Conservation (phyloP, 2,888 invertebrate species). For the Brachylomia viminalis region DNA sequence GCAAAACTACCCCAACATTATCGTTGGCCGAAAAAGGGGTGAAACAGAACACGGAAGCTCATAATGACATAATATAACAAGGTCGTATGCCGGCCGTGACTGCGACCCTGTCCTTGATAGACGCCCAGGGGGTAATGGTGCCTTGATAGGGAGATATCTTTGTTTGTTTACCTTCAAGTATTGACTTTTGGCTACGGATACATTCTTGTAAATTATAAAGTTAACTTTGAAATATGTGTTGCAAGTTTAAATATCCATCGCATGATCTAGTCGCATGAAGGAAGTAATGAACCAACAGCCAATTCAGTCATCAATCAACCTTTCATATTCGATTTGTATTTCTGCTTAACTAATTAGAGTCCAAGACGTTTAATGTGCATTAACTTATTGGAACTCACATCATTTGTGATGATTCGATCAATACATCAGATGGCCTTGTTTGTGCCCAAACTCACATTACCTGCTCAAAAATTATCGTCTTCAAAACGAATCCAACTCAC, state of each 20-base stretch:
- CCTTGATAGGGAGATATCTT: conserved; percentile 10
- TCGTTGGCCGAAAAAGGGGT: conserved; percentile 1
- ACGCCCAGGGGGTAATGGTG: conserved; percentile 31
- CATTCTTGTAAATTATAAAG: background rate
- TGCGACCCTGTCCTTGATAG: conserved; percentile 43
- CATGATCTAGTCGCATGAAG: background rate
- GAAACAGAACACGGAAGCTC: conserved; percentile 25
- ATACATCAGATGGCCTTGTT: background rate
- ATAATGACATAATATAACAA: conserved; percentile 49
- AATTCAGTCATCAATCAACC: background rate
- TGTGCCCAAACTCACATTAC: background rate
- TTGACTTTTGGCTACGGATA: background rate
- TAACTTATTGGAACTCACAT: background rate
- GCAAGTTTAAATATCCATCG: background rate
- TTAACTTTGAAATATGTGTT: background rate
- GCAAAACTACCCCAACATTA: background rate
- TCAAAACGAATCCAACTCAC: background rate
- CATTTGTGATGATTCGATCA: too few species aligned
- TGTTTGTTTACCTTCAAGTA: conserved; percentile 17
- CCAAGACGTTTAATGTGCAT: background rate
- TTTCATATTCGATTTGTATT: background rate
- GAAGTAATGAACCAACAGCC: background rate
- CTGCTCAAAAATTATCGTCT: background rate
- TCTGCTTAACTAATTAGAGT: background rate
- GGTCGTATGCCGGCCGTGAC: conserved; percentile 59